Conservation (phyloP, 2,113 vertebrate genomes). For the Callipepla squamata region DNA sequence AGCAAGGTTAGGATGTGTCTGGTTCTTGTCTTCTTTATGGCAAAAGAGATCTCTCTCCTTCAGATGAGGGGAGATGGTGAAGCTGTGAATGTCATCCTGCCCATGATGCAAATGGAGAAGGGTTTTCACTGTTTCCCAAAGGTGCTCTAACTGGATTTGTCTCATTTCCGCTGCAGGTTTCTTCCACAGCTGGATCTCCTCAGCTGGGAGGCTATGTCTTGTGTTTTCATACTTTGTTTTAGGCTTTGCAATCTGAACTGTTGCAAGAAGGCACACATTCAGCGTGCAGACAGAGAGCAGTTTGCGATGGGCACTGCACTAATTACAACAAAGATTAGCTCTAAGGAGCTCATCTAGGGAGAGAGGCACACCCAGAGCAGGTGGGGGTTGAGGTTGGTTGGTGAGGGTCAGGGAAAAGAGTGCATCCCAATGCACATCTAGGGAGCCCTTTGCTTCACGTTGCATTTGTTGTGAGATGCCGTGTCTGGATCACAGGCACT, state of each 20-base stretch:
- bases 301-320: not conserved
- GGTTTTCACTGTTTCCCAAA: conserved; percentile 43
- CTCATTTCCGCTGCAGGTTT: conserved; percentile 57
- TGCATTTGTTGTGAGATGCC: not conserved
- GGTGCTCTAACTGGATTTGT: conserved; percentile 59
- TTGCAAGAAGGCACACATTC: not conserved
- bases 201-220: conserved; percentile 9
- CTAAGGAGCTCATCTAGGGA: not conserved
- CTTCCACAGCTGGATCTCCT: conserved; percentile 43
- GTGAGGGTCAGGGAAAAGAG: not conserved
- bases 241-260: not conserved
- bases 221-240: conserved; percentile 22
- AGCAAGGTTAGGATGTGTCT: not conserved
- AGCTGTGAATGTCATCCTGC: conserved; percentile 19
- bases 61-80: not conserved
- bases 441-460: not conserved
- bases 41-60: not conserved
- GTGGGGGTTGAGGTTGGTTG: not conserved
- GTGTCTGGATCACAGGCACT: not conserved
- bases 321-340: not conserved
- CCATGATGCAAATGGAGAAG: conserved; percentile 11
- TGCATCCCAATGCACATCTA: not conserved
- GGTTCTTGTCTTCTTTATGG: conserved; percentile 2
- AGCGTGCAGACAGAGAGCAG: not conserved
- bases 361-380: not conserved